phyloP scores from a whole-genome alignment of 2,113 vertebrate genomes.

The Oceanodroma tethys region DNA sequence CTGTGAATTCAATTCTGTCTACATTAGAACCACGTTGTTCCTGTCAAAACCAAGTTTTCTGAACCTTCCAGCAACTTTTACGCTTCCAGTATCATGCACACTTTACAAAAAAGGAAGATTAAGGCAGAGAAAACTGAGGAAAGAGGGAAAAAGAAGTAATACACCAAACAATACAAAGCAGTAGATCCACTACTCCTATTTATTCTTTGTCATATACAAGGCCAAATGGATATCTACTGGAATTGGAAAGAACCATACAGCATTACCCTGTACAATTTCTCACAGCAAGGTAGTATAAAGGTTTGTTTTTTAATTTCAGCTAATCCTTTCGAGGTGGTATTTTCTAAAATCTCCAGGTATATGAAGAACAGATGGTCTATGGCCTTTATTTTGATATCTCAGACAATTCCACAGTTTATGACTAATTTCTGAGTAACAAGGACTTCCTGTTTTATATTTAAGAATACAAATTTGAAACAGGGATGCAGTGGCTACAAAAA shows the following conservation, averaged over 20 bases:
- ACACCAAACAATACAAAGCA: not conserved
- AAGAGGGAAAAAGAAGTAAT: not conserved
- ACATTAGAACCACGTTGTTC: not conserved
- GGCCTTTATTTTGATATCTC: not conserved
- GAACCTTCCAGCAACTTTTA: not conserved
- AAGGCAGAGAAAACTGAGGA: not conserved
- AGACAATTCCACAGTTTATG: not conserved
- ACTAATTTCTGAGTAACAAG: not conserved
- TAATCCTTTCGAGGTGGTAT: not conserved
- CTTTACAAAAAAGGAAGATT: not conserved
- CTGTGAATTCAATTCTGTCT: not conserved
- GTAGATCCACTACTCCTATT: not conserved
- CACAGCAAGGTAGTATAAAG: not conserved
- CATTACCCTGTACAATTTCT: not conserved
- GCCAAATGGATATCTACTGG: not conserved
- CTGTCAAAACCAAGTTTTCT: not conserved
- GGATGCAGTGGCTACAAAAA: not conserved
- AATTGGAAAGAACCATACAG: not conserved
- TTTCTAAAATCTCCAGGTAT: not conserved
- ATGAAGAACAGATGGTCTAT: not conserved
- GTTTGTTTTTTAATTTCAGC: not conserved
- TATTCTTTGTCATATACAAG: not conserved
- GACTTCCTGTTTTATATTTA: not conserved
- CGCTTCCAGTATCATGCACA: not conserved
- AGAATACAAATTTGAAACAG: not conserved